Evolutionary conservation across 1,140 invertebrate genomes (phyloP), one percentile per base, ranked within the genome.

Genomic region (Ladona fulva): DNA sequence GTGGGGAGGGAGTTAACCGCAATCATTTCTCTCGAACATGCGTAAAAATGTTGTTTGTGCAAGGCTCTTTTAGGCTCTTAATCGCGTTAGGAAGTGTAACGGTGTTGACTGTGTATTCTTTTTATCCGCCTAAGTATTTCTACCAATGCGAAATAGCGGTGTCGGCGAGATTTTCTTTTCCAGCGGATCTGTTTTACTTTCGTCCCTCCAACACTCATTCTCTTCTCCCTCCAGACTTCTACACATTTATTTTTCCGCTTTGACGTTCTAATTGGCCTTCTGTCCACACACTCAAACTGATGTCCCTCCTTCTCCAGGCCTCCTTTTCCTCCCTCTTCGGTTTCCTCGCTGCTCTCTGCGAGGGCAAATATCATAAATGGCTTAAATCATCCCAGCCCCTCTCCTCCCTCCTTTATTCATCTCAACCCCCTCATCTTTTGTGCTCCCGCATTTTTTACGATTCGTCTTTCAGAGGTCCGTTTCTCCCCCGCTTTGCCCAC

Each of bases 221-320:
- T 52, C 19, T 52, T 52, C 44, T 66, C 52, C 52, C 52, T 16
- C 52, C 52, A 66, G 52, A 66, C 52, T 66, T 19, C 14, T 16
- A 22, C 52, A 66, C 52, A 66, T 66, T 66, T 66, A 66, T 66
- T 66, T 66, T 66, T 66, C 52, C 52, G 52, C 52, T 66, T 66
- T 66, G 52, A 66, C 52, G 52, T 66, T 66, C 52, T 66, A 66
- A 66, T 66, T 66, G 52, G 52, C 52, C 52, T 66, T 66, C 52
- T 66, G 52, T 66, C 52, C 52, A 66, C 52, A 66, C 52, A 66
- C 52, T 66, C 52, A 66, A 66, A 66, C 52, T 66, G 52, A 66
- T 66, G n/a, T 66, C 14, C 52, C 52, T 66, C 52, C 44, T 52
- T 19, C 44, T 19, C 44, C 10, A 10, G 10, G 19, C 19, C 10